Conservation (phyloP, 2,113 vertebrate species). For the Lepidothrix coronata region DNA sequence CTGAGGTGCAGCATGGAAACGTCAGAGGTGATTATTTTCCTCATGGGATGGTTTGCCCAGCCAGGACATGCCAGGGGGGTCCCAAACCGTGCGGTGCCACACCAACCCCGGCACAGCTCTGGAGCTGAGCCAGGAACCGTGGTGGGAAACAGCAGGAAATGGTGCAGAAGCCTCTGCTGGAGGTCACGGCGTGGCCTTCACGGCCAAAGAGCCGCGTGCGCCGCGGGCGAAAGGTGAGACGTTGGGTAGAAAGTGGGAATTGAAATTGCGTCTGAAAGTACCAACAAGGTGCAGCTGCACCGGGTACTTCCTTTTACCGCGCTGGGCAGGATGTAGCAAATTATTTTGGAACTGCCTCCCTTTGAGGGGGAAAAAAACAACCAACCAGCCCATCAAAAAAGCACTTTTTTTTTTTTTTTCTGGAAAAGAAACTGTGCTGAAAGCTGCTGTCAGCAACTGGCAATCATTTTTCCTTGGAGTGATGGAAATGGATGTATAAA, state of each 20-base stretch:
- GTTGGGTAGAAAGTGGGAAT: slow-evolving; percentile 77
- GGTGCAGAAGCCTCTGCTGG: not conserved
- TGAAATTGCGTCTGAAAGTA: slow-evolving; percentile 74
- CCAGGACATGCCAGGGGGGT: not conserved
- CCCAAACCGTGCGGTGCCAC: not conserved
- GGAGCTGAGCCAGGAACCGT: slow-evolving; percentile 1
- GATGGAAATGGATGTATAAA: not conserved
- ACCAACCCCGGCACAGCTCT: not conserved
- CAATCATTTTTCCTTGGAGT: not conserved
- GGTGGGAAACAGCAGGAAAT: slow-evolving; percentile 28
- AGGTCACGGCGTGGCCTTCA: slow-evolving; percentile 23
- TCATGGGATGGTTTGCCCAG: not conserved
- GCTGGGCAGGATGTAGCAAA: slow-evolving; percentile 45
- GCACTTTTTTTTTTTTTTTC: not conserved
- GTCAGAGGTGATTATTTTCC: not conserved
- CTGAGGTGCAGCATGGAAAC: not conserved
- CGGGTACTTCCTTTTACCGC: slow-evolving; percentile 57
- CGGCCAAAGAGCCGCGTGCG: slow-evolving; percentile 8
- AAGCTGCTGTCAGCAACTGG: not conserved
- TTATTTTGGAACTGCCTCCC: slow-evolving; percentile 59
- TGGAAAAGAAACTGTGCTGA: not conserved
- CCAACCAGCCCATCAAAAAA: not conserved
- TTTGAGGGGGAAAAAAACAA: not conserved
- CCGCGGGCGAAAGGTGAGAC: slow-evolving; percentile 67
- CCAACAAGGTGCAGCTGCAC: slow-evolving; percentile 69